Percentiles rank a stretch among this genome's conserved stretches.
Evolutionary conservation across 2,113 vertebrate species (phyloP).

Genomic region (Emydocephalus ijimae): DNA sequence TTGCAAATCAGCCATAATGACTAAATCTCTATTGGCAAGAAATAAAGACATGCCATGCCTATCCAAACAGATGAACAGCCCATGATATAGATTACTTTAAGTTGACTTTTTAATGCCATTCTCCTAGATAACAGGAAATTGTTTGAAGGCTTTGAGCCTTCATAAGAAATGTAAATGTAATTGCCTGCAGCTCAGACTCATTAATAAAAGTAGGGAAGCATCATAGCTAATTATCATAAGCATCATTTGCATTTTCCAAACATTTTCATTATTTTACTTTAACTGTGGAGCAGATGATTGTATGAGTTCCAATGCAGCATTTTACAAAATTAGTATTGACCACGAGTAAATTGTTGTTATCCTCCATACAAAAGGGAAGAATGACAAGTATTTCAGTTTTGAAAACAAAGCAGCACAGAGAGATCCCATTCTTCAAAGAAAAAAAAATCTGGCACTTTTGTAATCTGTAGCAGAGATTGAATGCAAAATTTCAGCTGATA

Average conservation of each 20-base stretch:
- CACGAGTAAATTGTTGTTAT: constrained; percentile 40
- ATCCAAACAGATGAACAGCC: neutral
- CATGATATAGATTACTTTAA: neutral
- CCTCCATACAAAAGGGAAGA: neutral
- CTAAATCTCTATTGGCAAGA: constrained; percentile 17
- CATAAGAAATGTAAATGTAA: constrained; percentile 66
- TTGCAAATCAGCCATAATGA: neutral
- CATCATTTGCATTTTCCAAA: constrained; percentile 69
- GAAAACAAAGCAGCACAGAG: neutral
- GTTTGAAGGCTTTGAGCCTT: constrained; percentile 61
- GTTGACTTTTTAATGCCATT: constrained; percentile 34
- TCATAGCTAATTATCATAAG: constrained; percentile 65
- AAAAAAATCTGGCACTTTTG: constrained; percentile 20
- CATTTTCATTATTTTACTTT: constrained; percentile 67
- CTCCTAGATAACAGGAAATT: constrained; percentile 46
- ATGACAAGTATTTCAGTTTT: neutral
- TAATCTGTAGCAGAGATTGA: neutral
- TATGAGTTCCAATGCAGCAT: constrained; percentile 55
- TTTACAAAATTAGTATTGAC: constrained; percentile 33
- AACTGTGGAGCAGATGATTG: constrained; percentile 59
- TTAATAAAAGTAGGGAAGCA: constrained; percentile 68
- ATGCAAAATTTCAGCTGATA: constrained; percentile 22
- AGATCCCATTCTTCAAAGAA: neutral
- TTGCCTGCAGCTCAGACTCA: constrained; percentile 68
- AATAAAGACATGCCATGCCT: neutral